Evolutionary conservation across 1,140 invertebrate species (phyloP), one percentile per base, ranked within the genome.

Genomic region (Heliconius melpomene): DNA sequence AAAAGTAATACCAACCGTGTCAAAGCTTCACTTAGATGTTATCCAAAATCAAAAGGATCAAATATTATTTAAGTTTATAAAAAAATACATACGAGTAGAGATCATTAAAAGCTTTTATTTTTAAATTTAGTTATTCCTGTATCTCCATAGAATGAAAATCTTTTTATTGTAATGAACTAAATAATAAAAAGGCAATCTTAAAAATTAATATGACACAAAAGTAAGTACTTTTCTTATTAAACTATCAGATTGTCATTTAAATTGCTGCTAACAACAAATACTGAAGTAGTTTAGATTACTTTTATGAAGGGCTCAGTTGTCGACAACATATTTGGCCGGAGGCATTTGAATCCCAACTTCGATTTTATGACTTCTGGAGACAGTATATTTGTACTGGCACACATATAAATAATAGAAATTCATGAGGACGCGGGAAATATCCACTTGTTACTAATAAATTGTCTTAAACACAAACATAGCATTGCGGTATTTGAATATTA

Each of bases 341-440:
- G 73, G 73, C 73, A 81, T 77, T 85, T 83, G 75, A 79, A 85
- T 81, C 76, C 78, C 76, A 79, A 82, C 75, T 82, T 77, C 77
- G 79, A 83, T 87, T 85, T 87, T 84, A 82, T 77, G 84, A 32
- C 80, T 78, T 54, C 78, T 74, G 77, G 77, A 79, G 80, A 78
- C 84, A 79, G 80, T 86, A 82, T 85, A 82, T 85, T 87, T 84
- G 82, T 83, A 82, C 32, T 23, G 36, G 32, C 71, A 40, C 71
- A 72, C 71, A 38, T 38, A 72, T 72, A 82, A 84, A 77, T 77
- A 79, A 66, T 76, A 70, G 78, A 57, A 40, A 77, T 54, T 52
- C 75, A 46, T 54, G 80, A 80, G 82, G 75, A 81, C 74, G 50
- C 38, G 52, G 46, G 26, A 72, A 72, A 26, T 46, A 72, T 72